phyloP scores from a whole-genome alignment of 92 coral and sea anemone genomes.

The Epizoanthus fatuus region DNA sequence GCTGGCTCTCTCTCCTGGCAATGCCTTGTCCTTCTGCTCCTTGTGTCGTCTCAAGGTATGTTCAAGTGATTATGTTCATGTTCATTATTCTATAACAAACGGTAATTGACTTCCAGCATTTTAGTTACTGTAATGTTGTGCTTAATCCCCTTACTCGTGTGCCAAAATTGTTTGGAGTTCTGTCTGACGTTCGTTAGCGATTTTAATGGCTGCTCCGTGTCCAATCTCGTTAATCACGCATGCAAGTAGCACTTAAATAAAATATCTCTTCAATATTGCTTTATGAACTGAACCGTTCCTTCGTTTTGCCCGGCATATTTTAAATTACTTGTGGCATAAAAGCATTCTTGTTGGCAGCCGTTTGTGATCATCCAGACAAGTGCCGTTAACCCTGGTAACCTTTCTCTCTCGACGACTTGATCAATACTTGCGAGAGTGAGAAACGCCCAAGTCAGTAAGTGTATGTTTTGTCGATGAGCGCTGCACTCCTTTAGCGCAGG shows the following conservation, averaged over 20 bases:
- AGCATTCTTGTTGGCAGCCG: not conserved
- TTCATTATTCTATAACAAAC: not conserved
- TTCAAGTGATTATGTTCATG: not conserved
- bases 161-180: not conserved
- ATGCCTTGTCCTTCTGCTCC: conserved; percentile 21
- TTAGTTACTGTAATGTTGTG: conserved; percentile 2
- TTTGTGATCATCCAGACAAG: not conserved
- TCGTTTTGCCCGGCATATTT: not conserved
- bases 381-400: not conserved
- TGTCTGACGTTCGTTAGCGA: not conserved
- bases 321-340: not conserved
- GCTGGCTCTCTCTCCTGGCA: conserved; percentile 20
- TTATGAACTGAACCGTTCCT: not conserved
- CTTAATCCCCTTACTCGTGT: not conserved
- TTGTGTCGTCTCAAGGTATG: conserved; percentile 26
- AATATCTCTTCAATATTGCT: not conserved
- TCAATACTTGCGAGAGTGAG: no score
- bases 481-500: not conserved
- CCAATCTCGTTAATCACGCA: not conserved
- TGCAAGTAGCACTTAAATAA: not conserved
- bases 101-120: no score
- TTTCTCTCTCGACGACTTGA: no score
- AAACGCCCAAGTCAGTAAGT: no score
- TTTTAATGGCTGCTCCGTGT: not conserved
- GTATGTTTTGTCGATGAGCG: not conserved